Evolutionary conservation across 2,888 invertebrate species (phyloP).

Genomic region (Trachelus iudaicus): DNA sequence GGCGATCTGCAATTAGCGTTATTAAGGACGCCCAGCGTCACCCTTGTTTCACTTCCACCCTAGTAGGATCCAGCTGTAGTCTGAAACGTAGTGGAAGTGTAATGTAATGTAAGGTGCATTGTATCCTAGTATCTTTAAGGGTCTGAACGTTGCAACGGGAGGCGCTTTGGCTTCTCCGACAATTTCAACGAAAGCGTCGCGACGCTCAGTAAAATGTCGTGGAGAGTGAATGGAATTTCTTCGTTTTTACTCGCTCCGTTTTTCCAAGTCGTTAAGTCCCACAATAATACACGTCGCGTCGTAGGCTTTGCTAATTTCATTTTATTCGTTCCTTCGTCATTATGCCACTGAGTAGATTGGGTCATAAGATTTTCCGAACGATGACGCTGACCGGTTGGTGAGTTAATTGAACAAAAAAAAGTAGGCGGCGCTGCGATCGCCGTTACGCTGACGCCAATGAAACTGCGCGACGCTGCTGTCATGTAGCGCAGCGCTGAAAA

Average conservation of each 20-base stretch:
- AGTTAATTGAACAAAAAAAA: background rate
- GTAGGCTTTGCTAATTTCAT: background rate
- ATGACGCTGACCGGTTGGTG: background rate
- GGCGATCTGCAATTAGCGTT: constrained; percentile 40
- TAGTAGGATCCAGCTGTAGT: background rate
- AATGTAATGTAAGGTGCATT: background rate
- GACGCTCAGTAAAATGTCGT: background rate
- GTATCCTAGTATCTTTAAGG: background rate
- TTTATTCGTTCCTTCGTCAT: background rate
- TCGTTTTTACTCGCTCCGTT: background rate
- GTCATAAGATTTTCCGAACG: background rate
- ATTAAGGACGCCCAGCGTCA: constrained; percentile 37
- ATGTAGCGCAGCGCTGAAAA: background rate
- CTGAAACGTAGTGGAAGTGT: background rate
- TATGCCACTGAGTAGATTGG: background rate
- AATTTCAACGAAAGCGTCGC: background rate
- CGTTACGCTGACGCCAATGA: background rate
- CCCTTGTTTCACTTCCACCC: constrained; percentile 19
- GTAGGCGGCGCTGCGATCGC: background rate
- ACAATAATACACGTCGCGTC: background rate
- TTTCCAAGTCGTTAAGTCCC: background rate
- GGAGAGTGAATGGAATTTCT: background rate
- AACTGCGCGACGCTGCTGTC: background rate
- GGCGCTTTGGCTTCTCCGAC: background rate
- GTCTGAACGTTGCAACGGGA: background rate